A percentile compares a stretch with the other conserved stretches of the same genome.
Conservation (phyloP, 2,888 invertebrate genomes). For the Ditula angustiorana region DNA sequence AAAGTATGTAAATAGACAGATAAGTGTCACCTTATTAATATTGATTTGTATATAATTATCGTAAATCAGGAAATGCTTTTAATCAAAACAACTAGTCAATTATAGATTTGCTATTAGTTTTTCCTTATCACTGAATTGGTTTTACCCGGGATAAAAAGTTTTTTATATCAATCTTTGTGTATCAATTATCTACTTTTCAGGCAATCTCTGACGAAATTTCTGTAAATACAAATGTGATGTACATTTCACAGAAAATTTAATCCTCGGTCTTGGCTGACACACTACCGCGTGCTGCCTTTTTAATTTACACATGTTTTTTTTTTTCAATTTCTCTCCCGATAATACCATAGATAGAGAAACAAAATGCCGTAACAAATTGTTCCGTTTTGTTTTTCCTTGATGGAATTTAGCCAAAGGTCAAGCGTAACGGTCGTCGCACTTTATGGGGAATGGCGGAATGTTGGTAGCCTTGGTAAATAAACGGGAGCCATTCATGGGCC, state of each 20-base stretch:
- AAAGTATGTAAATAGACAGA: too few species aligned
- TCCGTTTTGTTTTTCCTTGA: constrained; percentile 24
- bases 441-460: constrained; percentile 14
- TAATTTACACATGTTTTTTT: too few species aligned
- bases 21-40: not conserved
- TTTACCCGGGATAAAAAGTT: too few species aligned
- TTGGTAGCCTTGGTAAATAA: constrained; percentile 21
- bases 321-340: not conserved
- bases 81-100: not conserved
- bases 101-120: not conserved
- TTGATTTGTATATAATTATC: not conserved
- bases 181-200: too few species aligned
- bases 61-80: not conserved
- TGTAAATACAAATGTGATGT: too few species aligned
- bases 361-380: constrained; percentile 4
- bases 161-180: too few species aligned
- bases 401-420: constrained; percentile 38
- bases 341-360: constrained; percentile 24
- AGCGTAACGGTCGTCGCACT: constrained; percentile 25
- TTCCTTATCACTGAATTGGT: too few species aligned
- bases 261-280: too few species aligned
- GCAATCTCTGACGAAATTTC: too few species aligned
- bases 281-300: too few species aligned
- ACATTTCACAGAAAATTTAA: too few species aligned
- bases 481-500: constrained; percentile 3